These are phyloP conservation scores for Oligia fasciuncula DNA, from an alignment of 2,888 invertebrate species.

Conservation along the genomic window DNA sequence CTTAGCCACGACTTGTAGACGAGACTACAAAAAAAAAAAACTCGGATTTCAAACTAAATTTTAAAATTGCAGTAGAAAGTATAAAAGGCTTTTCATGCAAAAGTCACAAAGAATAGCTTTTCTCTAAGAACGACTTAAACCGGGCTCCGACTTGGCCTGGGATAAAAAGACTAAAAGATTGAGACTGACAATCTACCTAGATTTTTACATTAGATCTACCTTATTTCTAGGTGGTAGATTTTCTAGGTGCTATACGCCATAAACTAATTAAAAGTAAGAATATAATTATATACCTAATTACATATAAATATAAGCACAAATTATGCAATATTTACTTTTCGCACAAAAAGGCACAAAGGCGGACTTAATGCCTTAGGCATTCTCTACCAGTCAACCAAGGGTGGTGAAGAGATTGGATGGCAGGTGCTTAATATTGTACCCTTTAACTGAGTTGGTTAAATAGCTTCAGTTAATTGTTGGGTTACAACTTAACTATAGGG, in stretches of 20 bases:
- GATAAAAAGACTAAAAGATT: constrained; percentile 3
- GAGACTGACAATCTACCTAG: neutral
- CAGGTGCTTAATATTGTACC: neutral
- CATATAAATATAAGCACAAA: too few relatives aligned
- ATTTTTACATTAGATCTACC: neutral
- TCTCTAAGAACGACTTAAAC: constrained; percentile 11
- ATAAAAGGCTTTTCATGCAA: constrained; percentile 5
- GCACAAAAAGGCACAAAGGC: too few relatives aligned
- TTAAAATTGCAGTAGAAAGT: neutral
- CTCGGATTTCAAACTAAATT: constrained; percentile 1
- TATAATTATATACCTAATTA: too few relatives aligned
- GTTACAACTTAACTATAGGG: neutral
- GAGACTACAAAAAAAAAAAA: neutral
- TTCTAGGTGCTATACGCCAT: too few relatives aligned
- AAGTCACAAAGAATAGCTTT: constrained; percentile 5
- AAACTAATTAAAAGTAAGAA: too few relatives aligned
- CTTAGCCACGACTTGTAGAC: neutral
- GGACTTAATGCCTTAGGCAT: too few relatives aligned
- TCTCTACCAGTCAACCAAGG: too few relatives aligned
- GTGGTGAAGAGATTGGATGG: too few relatives aligned
- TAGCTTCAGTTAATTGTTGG: constrained; percentile 6
- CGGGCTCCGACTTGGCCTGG: neutral
- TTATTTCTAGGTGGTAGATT: neutral
- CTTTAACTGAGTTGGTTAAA: neutral
- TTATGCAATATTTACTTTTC: too few relatives aligned